A percentile compares a stretch with the other conserved stretches of the same genome.
Evolutionary conservation across 1,140 invertebrate species (phyloP).

Genomic region (Neodiprion pinetum): DNA sequence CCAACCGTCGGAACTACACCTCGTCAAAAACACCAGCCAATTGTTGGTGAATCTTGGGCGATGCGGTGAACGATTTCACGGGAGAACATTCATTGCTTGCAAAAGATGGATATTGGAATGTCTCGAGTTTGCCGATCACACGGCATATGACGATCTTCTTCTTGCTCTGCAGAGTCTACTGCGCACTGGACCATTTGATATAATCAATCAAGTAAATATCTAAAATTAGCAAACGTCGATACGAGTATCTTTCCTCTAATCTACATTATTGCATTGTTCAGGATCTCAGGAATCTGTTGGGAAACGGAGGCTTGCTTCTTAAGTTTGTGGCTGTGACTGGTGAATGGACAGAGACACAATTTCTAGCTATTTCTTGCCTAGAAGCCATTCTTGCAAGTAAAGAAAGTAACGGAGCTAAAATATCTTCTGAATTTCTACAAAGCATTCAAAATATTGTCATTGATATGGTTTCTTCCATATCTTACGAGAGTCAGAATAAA

Average conservation of each 20-base stretch:
- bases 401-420: slow-evolving; percentile 26
- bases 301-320: slow-evolving; percentile 35
- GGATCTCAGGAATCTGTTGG: slow-evolving; percentile 45
- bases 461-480: slow-evolving; percentile 37
- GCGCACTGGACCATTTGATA: slow-evolving; percentile 35
- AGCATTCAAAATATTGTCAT: slow-evolving; percentile 41
- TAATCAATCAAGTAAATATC: slow-evolving; percentile 40
- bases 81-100: slow-evolving; percentile 45
- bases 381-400: slow-evolving; percentile 47
- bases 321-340: slow-evolving; percentile 34
- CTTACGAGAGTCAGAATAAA: slow-evolving; percentile 36
- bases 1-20: slow-evolving; percentile 47
- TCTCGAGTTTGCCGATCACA: slow-evolving; percentile 39
- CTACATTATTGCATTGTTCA: slow-evolving; percentile 34
- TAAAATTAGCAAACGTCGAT: slow-evolving; percentile 3
- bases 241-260: slow-evolving; percentile 19
- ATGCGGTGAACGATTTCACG: slow-evolving; percentile 46
- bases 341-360: slow-evolving; percentile 45
- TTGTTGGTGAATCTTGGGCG: slow-evolving; percentile 55
- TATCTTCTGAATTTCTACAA: slow-evolving; percentile 38
- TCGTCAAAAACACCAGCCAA: slow-evolving; percentile 56
- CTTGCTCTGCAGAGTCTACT: slow-evolving; percentile 44
- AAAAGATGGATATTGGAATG: slow-evolving; percentile 54
- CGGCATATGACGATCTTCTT: slow-evolving; percentile 38
- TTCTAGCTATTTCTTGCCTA: slow-evolving; percentile 45